Percentiles rank a stretch among this genome's conserved stretches.
phyloP scores from a whole-genome alignment of 37 sponge, comb jelly and placozoan species.

The Agelas oroides region DNA sequence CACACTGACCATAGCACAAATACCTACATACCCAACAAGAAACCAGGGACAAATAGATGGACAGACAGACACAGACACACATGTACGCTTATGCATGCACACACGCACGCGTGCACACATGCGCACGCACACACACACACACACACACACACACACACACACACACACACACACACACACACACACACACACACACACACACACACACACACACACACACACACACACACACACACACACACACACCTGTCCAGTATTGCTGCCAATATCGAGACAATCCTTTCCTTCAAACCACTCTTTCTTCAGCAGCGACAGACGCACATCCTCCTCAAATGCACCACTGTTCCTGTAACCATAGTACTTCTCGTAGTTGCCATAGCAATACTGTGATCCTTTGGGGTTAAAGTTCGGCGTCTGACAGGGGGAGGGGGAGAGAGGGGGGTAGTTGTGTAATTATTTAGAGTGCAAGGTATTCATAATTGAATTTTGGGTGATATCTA shows the following conservation, averaged over 20 bases:
- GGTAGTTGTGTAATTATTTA: no score
- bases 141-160: no score
- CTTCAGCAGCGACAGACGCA: slow-evolving; percentile 64
- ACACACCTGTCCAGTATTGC: slow-evolving; percentile 92
- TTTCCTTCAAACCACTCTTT: slow-evolving; percentile 88
- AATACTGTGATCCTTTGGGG: slow-evolving; percentile 47
- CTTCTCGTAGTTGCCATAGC: slow-evolving; percentile 92
- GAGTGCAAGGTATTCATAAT: neutral
- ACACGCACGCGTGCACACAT: no score
- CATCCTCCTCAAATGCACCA: slow-evolving; percentile 63
- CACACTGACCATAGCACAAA: no score
- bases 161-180: no score
- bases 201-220: neutral
- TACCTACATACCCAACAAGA: no score
- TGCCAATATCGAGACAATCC: slow-evolving; percentile 94
- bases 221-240: no score
- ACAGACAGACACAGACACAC: no score
- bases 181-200: no score
- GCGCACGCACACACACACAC: no score
- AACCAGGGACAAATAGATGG: no score
- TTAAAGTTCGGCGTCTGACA: neutral
- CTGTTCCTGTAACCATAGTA: slow-evolving; percentile 97
- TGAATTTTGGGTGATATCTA: neutral
- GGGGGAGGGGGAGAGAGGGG: neutral
- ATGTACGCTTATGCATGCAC: no score